Percentiles rank a stretch among this genome's conserved stretches.
phyloP scores from a whole-genome alignment of 2,113 vertebrate genomes.

The Siphamia tubifer region DNA sequence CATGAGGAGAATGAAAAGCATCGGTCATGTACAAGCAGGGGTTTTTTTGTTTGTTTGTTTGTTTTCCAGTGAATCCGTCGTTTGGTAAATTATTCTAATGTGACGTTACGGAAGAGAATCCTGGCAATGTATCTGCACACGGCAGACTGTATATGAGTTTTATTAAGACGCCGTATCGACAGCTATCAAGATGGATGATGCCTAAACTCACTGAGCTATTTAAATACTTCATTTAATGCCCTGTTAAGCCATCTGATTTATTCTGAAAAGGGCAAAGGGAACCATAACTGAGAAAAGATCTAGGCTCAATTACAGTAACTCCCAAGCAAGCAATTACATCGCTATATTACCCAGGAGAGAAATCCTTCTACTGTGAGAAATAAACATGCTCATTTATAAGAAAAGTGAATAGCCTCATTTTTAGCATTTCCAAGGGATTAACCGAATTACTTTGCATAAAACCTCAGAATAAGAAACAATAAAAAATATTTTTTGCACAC shows the following conservation, averaged over 20 bases:
- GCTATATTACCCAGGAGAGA: neutral
- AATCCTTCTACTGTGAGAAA: neutral
- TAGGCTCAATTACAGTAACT: conserved; percentile 29
- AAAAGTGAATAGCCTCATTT: neutral
- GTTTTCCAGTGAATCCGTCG: neutral
- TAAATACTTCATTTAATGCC: conserved; percentile 7
- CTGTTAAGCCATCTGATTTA: conserved; percentile 1
- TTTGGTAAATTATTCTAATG: neutral
- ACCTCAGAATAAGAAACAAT: too few relatives aligned
- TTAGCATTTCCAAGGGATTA: too few relatives aligned
- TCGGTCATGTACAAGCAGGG: neutral
- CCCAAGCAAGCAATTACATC: conserved; percentile 14
- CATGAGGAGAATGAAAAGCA: neutral
- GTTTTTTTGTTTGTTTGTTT: too few relatives aligned
- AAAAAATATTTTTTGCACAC: too few relatives aligned
- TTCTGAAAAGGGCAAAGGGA: conserved; percentile 38
- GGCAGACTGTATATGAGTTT: neutral
- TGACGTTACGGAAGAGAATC: neutral
- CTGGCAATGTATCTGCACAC: neutral
- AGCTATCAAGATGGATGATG: conserved; percentile 7
- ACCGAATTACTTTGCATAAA: neutral
- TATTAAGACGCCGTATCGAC: neutral
- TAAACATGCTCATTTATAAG: neutral
- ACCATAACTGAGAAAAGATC: conserved; percentile 22
- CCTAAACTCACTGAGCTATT: neutral